Evolutionary conservation across 2,888 invertebrate species (phyloP), one percentile per base, ranked within the genome.

Genomic region (Hyposoter didymator): DNA sequence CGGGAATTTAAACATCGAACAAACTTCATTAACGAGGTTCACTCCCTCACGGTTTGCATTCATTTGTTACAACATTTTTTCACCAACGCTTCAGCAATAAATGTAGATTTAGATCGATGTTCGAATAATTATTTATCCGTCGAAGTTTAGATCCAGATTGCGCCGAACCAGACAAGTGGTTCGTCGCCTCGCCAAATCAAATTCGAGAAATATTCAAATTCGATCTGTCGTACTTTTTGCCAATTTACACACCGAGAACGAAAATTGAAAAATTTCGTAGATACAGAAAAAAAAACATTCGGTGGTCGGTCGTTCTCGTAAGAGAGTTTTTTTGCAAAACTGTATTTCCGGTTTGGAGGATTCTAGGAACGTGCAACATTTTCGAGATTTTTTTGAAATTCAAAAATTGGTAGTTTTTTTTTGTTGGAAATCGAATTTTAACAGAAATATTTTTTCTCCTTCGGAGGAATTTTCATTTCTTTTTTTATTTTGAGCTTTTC

Each of bases 21-120:
- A 17, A 45, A 28, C 49, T 52, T 39, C 32, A 75, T 52, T 17
- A 52, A 28, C 35, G 59, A 39, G 55, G 35, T 73, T 52, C 28
- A 35, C n/a, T 64, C n/a, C 28, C n/a, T 39, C 14, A 43, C 49
- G 12, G 32, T 5, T 55, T 22, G 82, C 79, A 82, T 86, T 86
- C 79, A 78, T 22, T 79, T 82, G 62, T 75, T 79, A 75, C 35
- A 22, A 81, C n/a, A 70, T 22, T 87, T 87, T 87, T 87, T 69
- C 84, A 82, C 84, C 19, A 69, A 73, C 3, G 72, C 79, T 87
- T 66, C 64, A 52, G 74, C 67, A 75, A 84, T 84, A 84, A 83
- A 85, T 69, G 43, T 78, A 73, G 67, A 64, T 73, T 72, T 73
- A 70, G 45, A 67, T 69, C 39, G 7, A 72, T 14, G 39, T 17